A percentile compares a stretch with the other conserved stretches of the same genome.
Conservation (phyloP, 2,797 vertebrate genomes). For the Chloroceryle inda region DNA sequence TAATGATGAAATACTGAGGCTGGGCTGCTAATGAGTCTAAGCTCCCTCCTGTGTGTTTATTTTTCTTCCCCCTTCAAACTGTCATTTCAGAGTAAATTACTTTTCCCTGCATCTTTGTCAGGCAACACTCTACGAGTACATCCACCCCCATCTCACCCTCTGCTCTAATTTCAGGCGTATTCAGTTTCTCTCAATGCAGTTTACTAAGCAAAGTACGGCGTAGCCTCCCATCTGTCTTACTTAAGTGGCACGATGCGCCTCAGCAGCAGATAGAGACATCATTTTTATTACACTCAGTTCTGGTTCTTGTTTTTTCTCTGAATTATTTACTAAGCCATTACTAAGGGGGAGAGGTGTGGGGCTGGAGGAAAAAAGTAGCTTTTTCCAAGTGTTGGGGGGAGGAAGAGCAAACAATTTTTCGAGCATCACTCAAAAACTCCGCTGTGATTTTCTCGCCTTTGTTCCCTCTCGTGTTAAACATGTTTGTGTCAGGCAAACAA, state of each 20-base stretch:
- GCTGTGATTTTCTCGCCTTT: conserved; percentile 66
- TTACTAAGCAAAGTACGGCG: conserved; percentile 64
- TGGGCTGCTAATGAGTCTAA: conserved; percentile 74
- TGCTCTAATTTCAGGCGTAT: conserved; percentile 63
- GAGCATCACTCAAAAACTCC: not conserved
- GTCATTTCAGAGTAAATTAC: conserved; percentile 78
- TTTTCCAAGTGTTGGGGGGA: not conserved
- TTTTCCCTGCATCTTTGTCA: conserved; percentile 77
- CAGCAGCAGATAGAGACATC: conserved; percentile 81
- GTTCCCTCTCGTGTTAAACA: conserved; percentile 72
- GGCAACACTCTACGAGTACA: conserved; percentile 69
- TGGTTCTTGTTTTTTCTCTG: conserved; percentile 60
- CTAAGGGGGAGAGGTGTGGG: not conserved
- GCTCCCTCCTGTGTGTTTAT: conserved; percentile 77
- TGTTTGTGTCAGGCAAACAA: conserved; percentile 77
- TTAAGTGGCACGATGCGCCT: conserved; percentile 74
- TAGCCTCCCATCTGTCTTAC: conserved; percentile 85
- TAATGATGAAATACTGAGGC: conserved; percentile 72
- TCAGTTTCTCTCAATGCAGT: conserved; percentile 77
- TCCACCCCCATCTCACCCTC: conserved; percentile 27
- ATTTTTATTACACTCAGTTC: conserved; percentile 74
- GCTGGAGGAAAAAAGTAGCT: not conserved
- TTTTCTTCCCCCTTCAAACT: conserved; percentile 72
- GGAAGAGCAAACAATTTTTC: not conserved
- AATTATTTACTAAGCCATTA: conserved; percentile 78